A percentile compares a stretch with the other conserved stretches of the same genome.
Conservation (phyloP, 2,113 vertebrate species). For the Parus major region DNA sequence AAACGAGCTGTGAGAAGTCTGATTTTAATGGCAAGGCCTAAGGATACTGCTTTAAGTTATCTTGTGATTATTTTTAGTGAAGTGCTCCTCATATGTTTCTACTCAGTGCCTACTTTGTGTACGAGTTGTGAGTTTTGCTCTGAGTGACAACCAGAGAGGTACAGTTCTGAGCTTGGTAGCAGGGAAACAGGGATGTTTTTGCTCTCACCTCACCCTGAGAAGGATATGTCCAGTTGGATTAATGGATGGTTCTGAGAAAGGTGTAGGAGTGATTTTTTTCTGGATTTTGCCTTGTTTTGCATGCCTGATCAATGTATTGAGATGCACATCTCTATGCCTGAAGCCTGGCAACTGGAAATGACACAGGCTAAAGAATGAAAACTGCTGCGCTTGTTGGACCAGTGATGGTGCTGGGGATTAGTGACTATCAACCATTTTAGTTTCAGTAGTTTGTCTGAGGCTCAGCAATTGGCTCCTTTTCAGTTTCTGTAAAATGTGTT, state of each 20-base stretch:
- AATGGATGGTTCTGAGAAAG: neutral
- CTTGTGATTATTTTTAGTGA: neutral
- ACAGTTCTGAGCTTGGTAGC: neutral
- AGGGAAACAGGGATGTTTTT: neutral
- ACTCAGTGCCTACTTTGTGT: neutral
- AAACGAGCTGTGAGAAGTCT: neutral
- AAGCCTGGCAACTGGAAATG: neutral
- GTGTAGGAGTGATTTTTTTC: neutral
- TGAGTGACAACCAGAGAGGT: neutral
- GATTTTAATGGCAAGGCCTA: neutral
- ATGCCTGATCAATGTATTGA: neutral
- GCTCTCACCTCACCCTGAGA: neutral
- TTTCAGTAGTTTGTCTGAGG: neutral
- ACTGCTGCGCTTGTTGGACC: fast-evolving
- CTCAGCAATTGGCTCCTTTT: neutral
- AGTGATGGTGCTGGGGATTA: neutral
- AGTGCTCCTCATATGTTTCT: neutral
- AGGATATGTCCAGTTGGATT: neutral
- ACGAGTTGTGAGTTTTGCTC: neutral
- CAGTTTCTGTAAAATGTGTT: neutral
- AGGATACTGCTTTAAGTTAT: neutral
- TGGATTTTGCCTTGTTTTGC: neutral
- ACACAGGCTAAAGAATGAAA: neutral
- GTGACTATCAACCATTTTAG: neutral
- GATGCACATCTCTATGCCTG: neutral